Percentiles rank a stretch among this genome's conserved stretches.
Evolutionary conservation across 2,888 invertebrate genomes (phyloP).

Genomic region (Drosophila diplacantha): DNA sequence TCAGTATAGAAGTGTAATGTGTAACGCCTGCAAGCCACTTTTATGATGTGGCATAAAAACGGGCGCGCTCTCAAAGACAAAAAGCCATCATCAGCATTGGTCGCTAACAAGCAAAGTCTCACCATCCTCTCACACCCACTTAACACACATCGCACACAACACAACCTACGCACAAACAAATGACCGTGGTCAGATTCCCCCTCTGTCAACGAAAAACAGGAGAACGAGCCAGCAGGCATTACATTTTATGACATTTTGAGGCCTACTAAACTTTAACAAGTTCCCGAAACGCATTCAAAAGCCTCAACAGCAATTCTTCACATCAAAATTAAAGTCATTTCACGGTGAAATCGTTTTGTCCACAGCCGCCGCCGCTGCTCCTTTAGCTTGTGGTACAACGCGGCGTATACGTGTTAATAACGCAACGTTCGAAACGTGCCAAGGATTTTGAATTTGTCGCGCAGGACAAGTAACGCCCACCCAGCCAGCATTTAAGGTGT

Average conservation of each 20-base stretch:
- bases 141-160: conserved; percentile 1
- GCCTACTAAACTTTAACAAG: conserved; percentile 65
- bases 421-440: conserved; percentile 62
- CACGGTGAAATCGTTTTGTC: conserved; percentile 14
- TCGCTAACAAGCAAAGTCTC: conserved; percentile 52
- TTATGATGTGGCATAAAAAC: conserved; percentile 68
- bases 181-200: conserved; percentile 54
- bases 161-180: conserved; percentile 39
- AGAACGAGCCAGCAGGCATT: conserved; percentile 46
- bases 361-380: not conserved
- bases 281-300: conserved; percentile 54
- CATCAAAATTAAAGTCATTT: conserved; percentile 63
- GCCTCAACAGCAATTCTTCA: conserved; percentile 40
- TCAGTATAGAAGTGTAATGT: conserved; percentile 34
- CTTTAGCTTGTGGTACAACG: conserved; percentile 15
- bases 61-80: conserved; percentile 56
- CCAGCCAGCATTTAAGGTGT: conserved; percentile 58
- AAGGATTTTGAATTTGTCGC: conserved; percentile 50
- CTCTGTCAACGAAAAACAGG: conserved; percentile 1
- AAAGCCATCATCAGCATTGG: conserved; percentile 62
- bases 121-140: conserved; percentile 13
- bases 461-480: conserved; percentile 9
- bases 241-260: conserved; percentile 67
- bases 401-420: conserved; percentile 63
- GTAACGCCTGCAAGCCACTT: conserved; percentile 60